Evolutionary conservation across 2,113 vertebrate genomes (phyloP).

Genomic region (Leuciscus idus): DNA sequence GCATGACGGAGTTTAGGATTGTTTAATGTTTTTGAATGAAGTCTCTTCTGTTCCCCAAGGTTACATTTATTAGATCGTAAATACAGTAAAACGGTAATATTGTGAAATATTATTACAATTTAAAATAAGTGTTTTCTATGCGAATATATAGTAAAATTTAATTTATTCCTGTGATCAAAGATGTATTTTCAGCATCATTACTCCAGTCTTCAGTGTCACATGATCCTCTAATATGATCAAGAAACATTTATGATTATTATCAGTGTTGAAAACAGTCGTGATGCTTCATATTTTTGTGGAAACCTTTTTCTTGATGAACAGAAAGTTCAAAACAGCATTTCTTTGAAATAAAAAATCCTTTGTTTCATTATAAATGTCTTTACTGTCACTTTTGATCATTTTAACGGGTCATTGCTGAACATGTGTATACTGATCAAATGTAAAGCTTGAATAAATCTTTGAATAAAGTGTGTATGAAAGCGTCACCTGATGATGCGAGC

Average conservation of each 20-base stretch:
- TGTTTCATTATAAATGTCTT: background rate
- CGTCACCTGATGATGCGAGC: conserved; percentile 85
- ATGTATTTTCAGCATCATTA: background rate
- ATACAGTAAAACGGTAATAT: no score
- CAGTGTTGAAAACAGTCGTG: background rate
- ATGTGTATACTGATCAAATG: background rate
- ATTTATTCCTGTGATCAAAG: background rate
- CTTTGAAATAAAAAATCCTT: background rate
- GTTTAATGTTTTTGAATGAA: no score
- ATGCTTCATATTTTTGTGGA: background rate
- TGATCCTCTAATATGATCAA: background rate
- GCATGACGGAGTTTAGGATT: no score
- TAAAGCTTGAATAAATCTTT: background rate
- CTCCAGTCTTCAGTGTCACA: background rate
- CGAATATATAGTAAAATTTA: background rate
- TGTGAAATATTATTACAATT: background rate
- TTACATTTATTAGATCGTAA: no score
- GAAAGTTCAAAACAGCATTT: background rate
- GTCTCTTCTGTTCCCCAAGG: no score
- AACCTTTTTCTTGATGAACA: background rate
- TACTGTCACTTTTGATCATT: background rate
- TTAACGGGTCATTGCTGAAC: background rate
- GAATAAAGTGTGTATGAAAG: background rate
- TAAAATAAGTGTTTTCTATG: background rate
- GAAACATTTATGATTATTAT: background rate